Base-by-base conservation (phyloP, 2,797 vertebrate species). In the Carcharodon carcharias region DNA sequence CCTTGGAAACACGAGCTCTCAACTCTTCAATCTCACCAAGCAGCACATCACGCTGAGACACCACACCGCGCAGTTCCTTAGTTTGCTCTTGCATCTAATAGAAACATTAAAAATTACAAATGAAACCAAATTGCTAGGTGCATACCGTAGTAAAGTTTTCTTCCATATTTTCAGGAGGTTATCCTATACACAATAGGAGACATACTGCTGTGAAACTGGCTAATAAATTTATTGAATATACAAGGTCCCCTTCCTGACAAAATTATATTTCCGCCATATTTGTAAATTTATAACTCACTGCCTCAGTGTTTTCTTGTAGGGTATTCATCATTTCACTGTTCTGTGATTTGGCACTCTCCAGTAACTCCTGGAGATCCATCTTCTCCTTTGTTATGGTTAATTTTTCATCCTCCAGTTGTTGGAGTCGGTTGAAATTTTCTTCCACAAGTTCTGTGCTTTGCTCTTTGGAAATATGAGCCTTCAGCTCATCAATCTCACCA, bases 291-390 rank as follows among this genome's bases (percentile, higher is more conserved):
- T 12, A 14, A 67, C 97, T 96, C 96, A 97, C 97, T 96, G 71
- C 71, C 54, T 96, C 96, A 9, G 96, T 95, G 0, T 18, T 96
- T 63, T 95, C 97, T 58, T 96, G 96, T 80, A 97, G 65, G 89
- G 97, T 96, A 50, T n/a, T 69, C 89, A 96, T 96, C 58, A 97
- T 96, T 40, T 96, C 96, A 95, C 97, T 97, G 31, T 96, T 96
- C 95, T 97, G 97, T 95, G 31, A 96, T 0, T 2, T 96, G 54
- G 96, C 93, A 26, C 96, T 35, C 73, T 96, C 67, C 18, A 96
- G 63, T 50, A 54, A 31, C 18, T 80, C 56, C 45, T 80, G 65
- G 28, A 95, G 35, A 18, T 96, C 80, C 4, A 54, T 80, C 71
- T 50, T 96, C 4, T 96, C 96, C 69, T 16, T 54, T 80, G 26